Conservation (phyloP, 2,113 vertebrate species). For the Miniopterus natalensis region DNA sequence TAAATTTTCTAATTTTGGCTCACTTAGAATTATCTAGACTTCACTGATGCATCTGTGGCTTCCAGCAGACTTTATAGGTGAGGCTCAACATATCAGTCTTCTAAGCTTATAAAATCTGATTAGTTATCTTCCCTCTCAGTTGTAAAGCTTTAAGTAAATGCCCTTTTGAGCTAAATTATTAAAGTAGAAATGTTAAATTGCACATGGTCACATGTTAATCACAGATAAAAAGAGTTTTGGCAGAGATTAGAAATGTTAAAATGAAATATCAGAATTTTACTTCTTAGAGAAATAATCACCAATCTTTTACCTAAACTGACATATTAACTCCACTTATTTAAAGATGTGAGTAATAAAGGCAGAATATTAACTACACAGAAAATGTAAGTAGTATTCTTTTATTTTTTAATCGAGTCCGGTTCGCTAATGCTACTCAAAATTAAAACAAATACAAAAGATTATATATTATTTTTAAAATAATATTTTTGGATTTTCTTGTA, state of each 20-base stretch:
- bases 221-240: slow-evolving; percentile 78
- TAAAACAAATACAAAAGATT: background rate
- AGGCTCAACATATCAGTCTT: background rate
- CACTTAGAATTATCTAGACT: background rate
- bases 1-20: background rate
- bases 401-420: background rate
- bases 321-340: slow-evolving; percentile 71
- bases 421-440: background rate
- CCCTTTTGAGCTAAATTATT: slow-evolving; percentile 63
- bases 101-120: slow-evolving; percentile 50
- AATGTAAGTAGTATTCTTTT: background rate
- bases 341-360: slow-evolving; percentile 55
- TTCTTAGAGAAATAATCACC: slow-evolving; percentile 79
- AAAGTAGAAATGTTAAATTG: slow-evolving; percentile 74
- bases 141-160: slow-evolving; percentile 60
- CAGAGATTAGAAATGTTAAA: slow-evolving; percentile 81
- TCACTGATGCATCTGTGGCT: slow-evolving; percentile 24
- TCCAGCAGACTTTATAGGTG: slow-evolving; percentile 15
- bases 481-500: background rate
- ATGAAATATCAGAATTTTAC: slow-evolving; percentile 82
- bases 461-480: background rate
- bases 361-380: background rate
- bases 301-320: slow-evolving; percentile 74
- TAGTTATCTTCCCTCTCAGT: slow-evolving; percentile 58
- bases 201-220: slow-evolving; percentile 60